A percentile compares a stretch with the other conserved stretches of the same genome.
phyloP scores from a whole-genome alignment of 2,797 vertebrate genomes.

The Chelidonichthys spinosus region DNA sequence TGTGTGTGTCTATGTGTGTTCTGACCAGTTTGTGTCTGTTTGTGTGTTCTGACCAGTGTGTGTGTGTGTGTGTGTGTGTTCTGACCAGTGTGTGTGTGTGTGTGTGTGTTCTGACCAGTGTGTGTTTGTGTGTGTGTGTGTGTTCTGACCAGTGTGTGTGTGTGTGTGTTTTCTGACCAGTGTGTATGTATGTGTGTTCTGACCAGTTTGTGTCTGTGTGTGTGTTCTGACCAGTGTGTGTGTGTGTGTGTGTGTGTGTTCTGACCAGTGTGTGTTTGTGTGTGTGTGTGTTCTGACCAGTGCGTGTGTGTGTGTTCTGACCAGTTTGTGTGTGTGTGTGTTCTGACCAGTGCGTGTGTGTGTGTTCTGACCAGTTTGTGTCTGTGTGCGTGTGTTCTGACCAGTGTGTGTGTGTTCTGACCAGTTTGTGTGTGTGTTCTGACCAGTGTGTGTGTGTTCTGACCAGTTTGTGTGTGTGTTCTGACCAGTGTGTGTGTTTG shows the following conservation, averaged over 20 bases:
- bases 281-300: background rate
- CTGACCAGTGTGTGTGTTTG: too few species aligned
- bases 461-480: conserved; percentile 76
- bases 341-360: conserved; percentile 84
- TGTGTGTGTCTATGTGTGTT: conserved; percentile 54
- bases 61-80: too few species aligned
- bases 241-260: too few species aligned
- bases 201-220: background rate
- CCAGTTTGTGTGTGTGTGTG: conserved; percentile 8
- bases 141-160: too few species aligned
- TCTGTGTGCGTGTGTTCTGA: too few species aligned
- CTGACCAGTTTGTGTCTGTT: too few species aligned
- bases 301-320: conserved; percentile 1
- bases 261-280: too few species aligned
- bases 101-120: conserved; percentile 80
- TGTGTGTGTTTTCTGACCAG: too few species aligned
- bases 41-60: too few species aligned
- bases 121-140: conserved; percentile 66
- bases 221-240: conserved; percentile 84
- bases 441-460: conserved; percentile 61
- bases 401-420: conserved; percentile 1
- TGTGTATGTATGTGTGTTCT: too few species aligned
- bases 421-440: conserved; percentile 1
- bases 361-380: too few species aligned
- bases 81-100: background rate